These are phyloP conservation scores for Mycteria americana DNA, from an alignment of 2,797 vertebrate genomes.

Conservation along the genomic window DNA sequence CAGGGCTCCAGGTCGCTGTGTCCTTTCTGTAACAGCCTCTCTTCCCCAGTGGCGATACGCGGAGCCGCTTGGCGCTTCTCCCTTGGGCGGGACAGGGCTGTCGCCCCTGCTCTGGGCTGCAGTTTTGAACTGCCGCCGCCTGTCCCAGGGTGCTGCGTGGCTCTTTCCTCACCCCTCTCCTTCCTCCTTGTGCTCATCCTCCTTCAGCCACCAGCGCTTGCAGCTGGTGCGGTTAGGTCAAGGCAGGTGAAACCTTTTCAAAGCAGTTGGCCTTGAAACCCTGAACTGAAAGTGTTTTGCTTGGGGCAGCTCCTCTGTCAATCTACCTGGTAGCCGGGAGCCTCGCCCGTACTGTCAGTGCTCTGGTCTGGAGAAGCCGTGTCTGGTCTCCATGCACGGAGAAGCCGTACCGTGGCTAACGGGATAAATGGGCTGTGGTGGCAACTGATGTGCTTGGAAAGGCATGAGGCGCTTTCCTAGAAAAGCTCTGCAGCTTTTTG, in stretches of 20 bases:
- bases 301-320: neutral
- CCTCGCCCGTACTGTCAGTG: neutral
- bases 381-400: fast-evolving
- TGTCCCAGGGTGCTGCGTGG: fast-evolving
- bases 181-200: neutral
- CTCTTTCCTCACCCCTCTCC: neutral
- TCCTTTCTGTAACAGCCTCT: constrained; percentile 30
- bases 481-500: neutral
- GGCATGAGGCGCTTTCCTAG: neutral
- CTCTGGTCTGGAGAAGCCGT: neutral
- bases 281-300: neutral
- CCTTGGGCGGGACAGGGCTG: neutral
- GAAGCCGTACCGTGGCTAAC: neutral
- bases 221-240: neutral
- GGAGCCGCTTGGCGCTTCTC: constrained; percentile 17
- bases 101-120: neutral
- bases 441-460: neutral
- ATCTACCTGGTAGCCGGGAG: neutral
- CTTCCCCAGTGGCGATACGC: constrained; percentile 29
- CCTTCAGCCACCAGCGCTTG: neutral
- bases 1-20: neutral
- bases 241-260: neutral
- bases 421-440: neutral
- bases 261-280: neutral
- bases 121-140: neutral